Evolutionary conservation across 2,113 vertebrate species (phyloP), one percentile per base, ranked within the genome.

Genomic region (Shinisaurus crocodilurus): DNA sequence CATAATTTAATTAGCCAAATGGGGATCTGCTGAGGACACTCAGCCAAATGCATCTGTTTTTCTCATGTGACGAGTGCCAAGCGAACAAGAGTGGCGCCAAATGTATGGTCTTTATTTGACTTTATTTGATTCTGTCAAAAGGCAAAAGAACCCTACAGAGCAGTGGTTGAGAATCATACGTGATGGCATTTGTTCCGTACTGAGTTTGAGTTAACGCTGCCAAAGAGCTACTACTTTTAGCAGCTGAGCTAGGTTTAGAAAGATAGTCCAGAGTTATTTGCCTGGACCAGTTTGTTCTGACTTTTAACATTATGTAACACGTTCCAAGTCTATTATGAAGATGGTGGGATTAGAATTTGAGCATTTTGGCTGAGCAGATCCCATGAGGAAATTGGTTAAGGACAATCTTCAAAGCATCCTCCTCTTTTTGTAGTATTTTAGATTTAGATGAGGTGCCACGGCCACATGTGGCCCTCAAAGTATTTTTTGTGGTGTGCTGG

Each of bases 21-120:
- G 60, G 90, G 87, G 95, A 93, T 0, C 0, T 50, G 86, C 69
- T 84, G 84, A 95, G 34, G 37, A 86, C 72, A 89, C 87, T 43
- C 87, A 92, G 83, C 74, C 88, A 93, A 94, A 91, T 89, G 85
- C 90, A 74, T 91, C 89, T 87, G 75, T 70, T 94, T 88, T 63
- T 91, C 92, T 76, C 75, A 27, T 65, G 69, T 70, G 67, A 40
- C 13, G 65, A 40, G 32, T 75, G 67, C 85, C 77, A 75, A 34
- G 3, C 29, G 72, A 86, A 67, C 85, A 13, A 82, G 92, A 94
- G 90, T 29, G 87, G 91, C 37, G 27, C 85, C 77, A 88, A 88
- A 45, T 88, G 23, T n/a, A 57, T 87, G 89, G 83, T 50, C 93
- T 94, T 91, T 69, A 82, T 92, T 89, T 93, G 67, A 50, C 80